Base-by-base conservation (phyloP, 2,888 invertebrate species). In the Orthonevra nobilis region DNA sequence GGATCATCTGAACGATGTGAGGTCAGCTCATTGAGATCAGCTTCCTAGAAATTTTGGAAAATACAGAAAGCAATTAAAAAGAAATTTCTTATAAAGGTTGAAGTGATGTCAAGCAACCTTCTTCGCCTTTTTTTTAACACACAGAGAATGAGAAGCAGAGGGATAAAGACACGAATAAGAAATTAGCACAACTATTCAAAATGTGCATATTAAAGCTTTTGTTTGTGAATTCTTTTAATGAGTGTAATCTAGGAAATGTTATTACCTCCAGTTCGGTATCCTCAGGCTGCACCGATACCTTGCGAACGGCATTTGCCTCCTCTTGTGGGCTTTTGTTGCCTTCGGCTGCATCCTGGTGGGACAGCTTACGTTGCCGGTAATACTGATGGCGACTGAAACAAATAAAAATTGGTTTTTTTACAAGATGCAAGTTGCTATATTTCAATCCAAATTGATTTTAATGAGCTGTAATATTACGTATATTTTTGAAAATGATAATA, bases 1-100 rank as follows among this genome's bases (percentile, higher is more conserved):
- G 93, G 91, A 89, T 94, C 94, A 84, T 94, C 94, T 73, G 92
- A 93, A 82, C 93, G 91, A 88, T 94, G 94, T 70, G 93, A 93
- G 84, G 93, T 93, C 87, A 96, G 90, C 83, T 95, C 95, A 86
- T 95, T 96, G 83, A 93, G 92, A 89, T 96, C 96, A 26, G 93
- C 92, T 84, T 94, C 89, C 88, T 87, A 28, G 26, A 64, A 46
- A 5, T 38, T 9, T 23, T 2, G 26, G 15, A 15, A 40, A 34
- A 34, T 0, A 19, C 34, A 42, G 12, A 28, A 44, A 38, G 15
- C 19, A 26, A 44, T 56, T 72, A 52, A n/a, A n/a, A n/a, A n/a
- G 38, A 48, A 44, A 61, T 38, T 28, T 10, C 12, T 6, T 3
- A 46, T 28, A n/a, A 12, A 20, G 17, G 7, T 46, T 60, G 48